phyloP scores from a whole-genome alignment of 1,140 invertebrate species.

The Contarinia nasturtii region DNA sequence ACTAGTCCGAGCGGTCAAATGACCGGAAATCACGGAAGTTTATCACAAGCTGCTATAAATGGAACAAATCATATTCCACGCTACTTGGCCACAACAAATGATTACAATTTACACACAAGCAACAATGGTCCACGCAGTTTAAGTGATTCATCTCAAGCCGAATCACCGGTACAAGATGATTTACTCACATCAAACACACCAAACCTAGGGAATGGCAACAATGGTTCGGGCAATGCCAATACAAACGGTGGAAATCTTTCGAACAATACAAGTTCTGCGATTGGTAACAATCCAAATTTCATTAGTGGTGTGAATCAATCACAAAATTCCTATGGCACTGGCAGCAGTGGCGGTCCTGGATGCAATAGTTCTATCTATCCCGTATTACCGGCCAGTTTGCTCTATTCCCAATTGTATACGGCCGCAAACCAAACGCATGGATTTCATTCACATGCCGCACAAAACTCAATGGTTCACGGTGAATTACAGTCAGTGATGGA shows the following conservation, averaged over 20 bases:
- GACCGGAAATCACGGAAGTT: slow-evolving; percentile 20
- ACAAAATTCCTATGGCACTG: slow-evolving; percentile 16
- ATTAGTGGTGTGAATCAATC: slow-evolving; percentile 13
- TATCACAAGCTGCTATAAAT: slow-evolving; percentile 22
- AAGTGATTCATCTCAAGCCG: slow-evolving; percentile 61
- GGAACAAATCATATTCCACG: slow-evolving; percentile 14
- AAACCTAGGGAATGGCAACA: slow-evolving; percentile 14
- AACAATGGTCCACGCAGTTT: slow-evolving; percentile 40
- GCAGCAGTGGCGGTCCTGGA: slow-evolving; percentile 12
- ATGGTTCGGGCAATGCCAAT: slow-evolving; percentile 17
- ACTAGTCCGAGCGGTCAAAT: slow-evolving; percentile 28
- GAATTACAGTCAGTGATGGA: slow-evolving; percentile 50
- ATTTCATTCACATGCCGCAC: slow-evolving; percentile 45
- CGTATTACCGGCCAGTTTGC: slow-evolving; percentile 52
- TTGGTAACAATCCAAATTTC: no score
- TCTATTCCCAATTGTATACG: slow-evolving; percentile 67
- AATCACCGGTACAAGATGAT: slow-evolving; percentile 63
- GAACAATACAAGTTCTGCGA: no score
- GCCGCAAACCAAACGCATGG: slow-evolving; percentile 58
- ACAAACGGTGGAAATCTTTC: slow-evolving; percentile 12
- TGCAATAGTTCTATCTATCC: slow-evolving; percentile 49
- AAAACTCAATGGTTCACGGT: slow-evolving; percentile 34
- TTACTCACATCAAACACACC: slow-evolving; percentile 35
- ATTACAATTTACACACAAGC: slow-evolving; percentile 23
- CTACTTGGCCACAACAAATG: slow-evolving; percentile 3